A percentile compares a stretch with the other conserved stretches of the same genome.
Evolutionary conservation across 2,113 vertebrate genomes (phyloP).

Genomic region (Xyliphius kryptos): DNA sequence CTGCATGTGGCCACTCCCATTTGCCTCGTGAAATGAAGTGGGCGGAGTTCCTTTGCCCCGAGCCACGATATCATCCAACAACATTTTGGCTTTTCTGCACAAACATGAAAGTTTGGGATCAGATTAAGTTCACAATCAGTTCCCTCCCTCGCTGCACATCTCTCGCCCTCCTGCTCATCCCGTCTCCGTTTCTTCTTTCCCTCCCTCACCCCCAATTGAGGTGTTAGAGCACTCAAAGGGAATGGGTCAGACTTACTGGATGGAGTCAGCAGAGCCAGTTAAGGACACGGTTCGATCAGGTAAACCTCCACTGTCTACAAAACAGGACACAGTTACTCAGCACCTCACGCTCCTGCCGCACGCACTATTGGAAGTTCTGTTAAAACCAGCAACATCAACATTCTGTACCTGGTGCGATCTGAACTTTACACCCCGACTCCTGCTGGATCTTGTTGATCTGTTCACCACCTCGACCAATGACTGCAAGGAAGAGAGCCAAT

Average conservation of each 20-base stretch:
- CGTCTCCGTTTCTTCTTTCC: no score
- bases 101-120: no score
- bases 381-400: no score
- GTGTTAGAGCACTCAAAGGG: no score
- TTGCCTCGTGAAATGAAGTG: conserved; percentile 74
- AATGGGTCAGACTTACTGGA: conserved; percentile 86
- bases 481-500: conserved; percentile 48
- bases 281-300: conserved; percentile 81
- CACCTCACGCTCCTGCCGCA: no score
- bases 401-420: conserved; percentile 93
- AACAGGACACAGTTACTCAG: conserved; percentile 18
- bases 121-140: no score
- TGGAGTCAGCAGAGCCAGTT: conserved; percentile 77
- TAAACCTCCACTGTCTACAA: conserved; percentile 78
- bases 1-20: conserved; percentile 80
- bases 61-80: conserved; percentile 85
- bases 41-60: conserved; percentile 76
- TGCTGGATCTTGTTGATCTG: conserved; percentile 95
- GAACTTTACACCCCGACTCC: conserved; percentile 91
- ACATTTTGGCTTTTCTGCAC: conserved; percentile 79
- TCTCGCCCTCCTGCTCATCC: no score
- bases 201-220: no score
- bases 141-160: no score
- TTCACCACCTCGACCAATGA: conserved; percentile 88
- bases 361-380: no score